Percentiles rank a stretch among this genome's conserved stretches.
These are phyloP conservation scores for Lithobates pipiens DNA, from an alignment of 2,797 vertebrate genomes.

Conservation along the genomic window DNA sequence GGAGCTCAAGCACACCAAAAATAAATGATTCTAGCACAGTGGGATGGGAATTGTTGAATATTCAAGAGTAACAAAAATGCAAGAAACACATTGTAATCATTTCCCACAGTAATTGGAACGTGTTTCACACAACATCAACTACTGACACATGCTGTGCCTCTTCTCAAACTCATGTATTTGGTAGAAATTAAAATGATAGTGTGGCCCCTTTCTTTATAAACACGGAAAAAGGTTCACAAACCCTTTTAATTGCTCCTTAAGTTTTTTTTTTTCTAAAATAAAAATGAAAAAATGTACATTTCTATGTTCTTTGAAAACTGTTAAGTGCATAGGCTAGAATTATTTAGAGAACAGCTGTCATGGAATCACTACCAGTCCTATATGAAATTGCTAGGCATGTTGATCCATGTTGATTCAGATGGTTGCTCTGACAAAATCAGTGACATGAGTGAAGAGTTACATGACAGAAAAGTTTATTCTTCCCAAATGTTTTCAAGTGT, in stretches of 20 bases:
- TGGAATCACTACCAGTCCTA: not conserved
- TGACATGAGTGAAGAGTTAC: no score
- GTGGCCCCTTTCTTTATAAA: constrained; percentile 27
- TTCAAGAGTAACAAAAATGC: constrained; percentile 50
- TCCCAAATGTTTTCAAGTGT: no score
- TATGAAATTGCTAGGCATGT: not conserved
- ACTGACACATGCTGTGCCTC: constrained; percentile 50
- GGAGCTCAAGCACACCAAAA: constrained; percentile 30
- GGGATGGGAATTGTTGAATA: constrained; percentile 42
- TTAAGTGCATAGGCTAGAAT: constrained; percentile 37
- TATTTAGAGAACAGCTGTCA: constrained; percentile 42
- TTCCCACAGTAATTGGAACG: constrained; percentile 61
- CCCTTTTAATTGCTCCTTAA: constrained; percentile 64
- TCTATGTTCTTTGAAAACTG: constrained; percentile 56
- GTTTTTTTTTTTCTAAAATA: constrained; percentile 61
- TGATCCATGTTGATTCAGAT: not conserved
- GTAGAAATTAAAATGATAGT: constrained; percentile 43
- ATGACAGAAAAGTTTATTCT: no score
- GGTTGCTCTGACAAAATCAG: no score
- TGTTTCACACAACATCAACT: constrained; percentile 59
- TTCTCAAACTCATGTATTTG: constrained; percentile 58
- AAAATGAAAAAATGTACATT: constrained; percentile 66
- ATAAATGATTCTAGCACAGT: constrained; percentile 58
- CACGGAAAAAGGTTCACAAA: constrained; percentile 60
- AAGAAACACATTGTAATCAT: constrained; percentile 60